Conservation (phyloP, 2,888 invertebrate genomes). For the Drosophila infuscata region DNA sequence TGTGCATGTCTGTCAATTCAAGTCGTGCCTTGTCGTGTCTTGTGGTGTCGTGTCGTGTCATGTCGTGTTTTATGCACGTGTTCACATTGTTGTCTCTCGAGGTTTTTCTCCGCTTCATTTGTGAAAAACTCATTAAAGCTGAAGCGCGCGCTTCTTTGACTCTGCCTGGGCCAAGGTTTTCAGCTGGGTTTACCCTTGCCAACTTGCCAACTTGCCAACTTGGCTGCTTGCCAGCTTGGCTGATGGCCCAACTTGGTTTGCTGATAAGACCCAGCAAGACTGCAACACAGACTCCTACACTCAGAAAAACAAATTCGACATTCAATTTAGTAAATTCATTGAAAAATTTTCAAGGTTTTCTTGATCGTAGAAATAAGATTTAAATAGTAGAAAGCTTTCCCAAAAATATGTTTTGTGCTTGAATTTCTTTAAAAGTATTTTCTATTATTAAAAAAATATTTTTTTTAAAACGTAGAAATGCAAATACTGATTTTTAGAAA, state of each 20-base stretch:
- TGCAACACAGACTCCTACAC: not conserved
- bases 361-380: not conserved
- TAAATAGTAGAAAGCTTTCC: too few species aligned
- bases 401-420: too few species aligned
- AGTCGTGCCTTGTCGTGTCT: slow-evolving; percentile 3
- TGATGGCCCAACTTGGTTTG: slow-evolving; percentile 69
- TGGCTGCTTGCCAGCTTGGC: not conserved
- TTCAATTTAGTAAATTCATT: not conserved
- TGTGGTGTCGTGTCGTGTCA: slow-evolving; percentile 3
- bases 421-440: too few species aligned
- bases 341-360: not conserved
- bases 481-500: too few species aligned
- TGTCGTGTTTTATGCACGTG: slow-evolving; percentile 36
- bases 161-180: slow-evolving; percentile 71
- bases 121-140: slow-evolving; percentile 71
- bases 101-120: slow-evolving; percentile 4
- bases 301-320: not conserved
- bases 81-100: slow-evolving; percentile 17
- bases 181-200: slow-evolving; percentile 44
- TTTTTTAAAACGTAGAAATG: not conserved
- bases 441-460: not conserved
- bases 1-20: slow-evolving; percentile 6
- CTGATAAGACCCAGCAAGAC: slow-evolving; percentile 50
- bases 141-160: slow-evolving; percentile 28
- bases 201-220: slow-evolving; percentile 48